Evolutionary conservation across 2,113 vertebrate genomes (phyloP), one percentile per base, ranked within the genome.

Genomic region (Antidorcas marsupialis): DNA sequence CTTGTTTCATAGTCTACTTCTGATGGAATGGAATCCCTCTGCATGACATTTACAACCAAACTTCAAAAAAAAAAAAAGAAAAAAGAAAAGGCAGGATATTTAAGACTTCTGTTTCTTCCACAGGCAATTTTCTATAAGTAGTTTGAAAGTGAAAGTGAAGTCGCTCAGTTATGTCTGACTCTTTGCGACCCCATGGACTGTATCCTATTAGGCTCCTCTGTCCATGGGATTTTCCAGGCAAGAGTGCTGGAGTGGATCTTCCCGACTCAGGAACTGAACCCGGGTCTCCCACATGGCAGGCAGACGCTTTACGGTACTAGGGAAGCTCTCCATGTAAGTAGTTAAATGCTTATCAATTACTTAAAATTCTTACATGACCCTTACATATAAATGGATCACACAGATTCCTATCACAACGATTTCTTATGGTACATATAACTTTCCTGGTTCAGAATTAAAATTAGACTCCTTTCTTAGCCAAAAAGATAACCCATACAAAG

Each of bases 11-110:
- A 99, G 98, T 99, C 99, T 60, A 99, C 99, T 98, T 99, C 99
- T 62, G 99, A 99, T 28, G 99, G 99, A 95, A 99, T 99, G 91
- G 99, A 99, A 95, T 99, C 99, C 98, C 99, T 99, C 98, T 99
- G 99, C 99, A 99, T 99, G 78, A 99, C 99, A 97, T 99, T 99
- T 95, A 99, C 99, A 98, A 99, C 99, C 99, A 99, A 99, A 97
- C 99, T 99, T 98, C 96, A 97, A 98, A 93, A 27, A 62, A 62
- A 62, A 98, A 59, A 98, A 98, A 89, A 15, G 97, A 67, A 13
- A 81, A 74, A 14, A 81, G 85, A 84, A 94, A 87, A 92, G 15
- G 57, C 28, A 95, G 53, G 8, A 76, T 27, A 84, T 62, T 89
- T 91, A 78, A 91, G 53, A 91, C 21, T 85, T 81, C 6, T 36